Conservation (phyloP, 1,140 invertebrate genomes). For the Ceratina calcarata region DNA sequence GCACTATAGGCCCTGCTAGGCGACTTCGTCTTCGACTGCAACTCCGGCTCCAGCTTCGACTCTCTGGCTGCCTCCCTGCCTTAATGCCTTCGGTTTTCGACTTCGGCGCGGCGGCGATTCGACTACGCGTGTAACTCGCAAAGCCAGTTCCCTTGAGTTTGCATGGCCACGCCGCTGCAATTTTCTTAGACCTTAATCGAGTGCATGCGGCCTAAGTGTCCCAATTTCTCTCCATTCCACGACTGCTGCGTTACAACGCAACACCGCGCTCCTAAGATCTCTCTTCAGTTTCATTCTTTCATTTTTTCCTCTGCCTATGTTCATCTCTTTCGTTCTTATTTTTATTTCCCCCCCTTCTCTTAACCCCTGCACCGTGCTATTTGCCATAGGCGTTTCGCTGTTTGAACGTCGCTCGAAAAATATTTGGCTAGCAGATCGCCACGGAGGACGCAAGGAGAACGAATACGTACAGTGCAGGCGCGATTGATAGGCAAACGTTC, state of each 20-base stretch:
- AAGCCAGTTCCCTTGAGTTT: background rate
- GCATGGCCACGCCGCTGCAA: conserved; percentile 69
- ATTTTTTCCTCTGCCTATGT: background rate
- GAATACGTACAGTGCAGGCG: background rate
- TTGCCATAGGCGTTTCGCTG: background rate
- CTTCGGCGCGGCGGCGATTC: conserved; percentile 10
- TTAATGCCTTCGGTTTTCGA: background rate
- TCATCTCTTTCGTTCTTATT: background rate
- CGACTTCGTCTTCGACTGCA: conserved; percentile 34
- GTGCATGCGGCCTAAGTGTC: conserved; percentile 69
- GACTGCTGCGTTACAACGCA: background rate
- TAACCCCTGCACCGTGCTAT: background rate
- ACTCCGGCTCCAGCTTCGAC: conserved; percentile 41
- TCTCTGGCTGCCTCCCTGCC: conserved; percentile 16
- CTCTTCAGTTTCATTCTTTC: background rate
- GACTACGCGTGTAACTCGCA: conserved; percentile 56
- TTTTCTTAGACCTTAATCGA: conserved; percentile 73
- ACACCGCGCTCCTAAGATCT: background rate
- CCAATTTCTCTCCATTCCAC: conserved; percentile 66
- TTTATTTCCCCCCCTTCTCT: background rate
- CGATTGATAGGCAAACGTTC: conserved; percentile 38
- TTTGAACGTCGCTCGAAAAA: conserved; percentile 27
- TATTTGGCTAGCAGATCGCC: conserved; percentile 31
- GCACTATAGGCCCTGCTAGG: conserved; percentile 30
- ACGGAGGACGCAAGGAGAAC: background rate